Conservation (phyloP, 2,888 invertebrate species). For the Pollenia angustigena region DNA sequence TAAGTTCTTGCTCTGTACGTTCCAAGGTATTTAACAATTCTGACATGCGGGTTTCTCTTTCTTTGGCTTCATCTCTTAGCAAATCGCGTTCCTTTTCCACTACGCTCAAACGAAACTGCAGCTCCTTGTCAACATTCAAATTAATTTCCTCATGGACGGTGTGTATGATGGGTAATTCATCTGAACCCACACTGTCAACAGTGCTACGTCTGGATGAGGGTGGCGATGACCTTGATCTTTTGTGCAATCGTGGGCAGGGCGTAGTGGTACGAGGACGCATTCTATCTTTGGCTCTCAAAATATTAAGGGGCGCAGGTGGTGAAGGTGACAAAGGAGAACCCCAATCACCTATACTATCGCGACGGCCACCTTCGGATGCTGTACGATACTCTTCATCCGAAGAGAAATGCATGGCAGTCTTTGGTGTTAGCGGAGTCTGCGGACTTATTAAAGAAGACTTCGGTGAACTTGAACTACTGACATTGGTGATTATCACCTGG, state of each 20-base stretch:
- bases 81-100: constrained; percentile 90
- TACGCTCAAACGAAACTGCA: constrained; percentile 88
- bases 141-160: constrained; percentile 81
- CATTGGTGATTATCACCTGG: constrained; percentile 70
- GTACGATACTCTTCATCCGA: constrained; percentile 95
- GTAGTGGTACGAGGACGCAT: constrained; percentile 85
- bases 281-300: constrained; percentile 86
- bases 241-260: constrained; percentile 85
- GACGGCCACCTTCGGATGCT: constrained; percentile 92
- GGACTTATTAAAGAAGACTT: constrained; percentile 71
- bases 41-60: constrained; percentile 90
- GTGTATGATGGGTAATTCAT: constrained; percentile 84
- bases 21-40: constrained; percentile 91
- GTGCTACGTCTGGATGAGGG: constrained; percentile 87
- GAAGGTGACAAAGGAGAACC: constrained; percentile 89
- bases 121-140: constrained; percentile 85
- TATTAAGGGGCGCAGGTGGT: constrained; percentile 87
- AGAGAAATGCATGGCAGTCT: constrained; percentile 88
- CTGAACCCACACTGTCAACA: constrained; percentile 87
- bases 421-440: constrained; percentile 71
- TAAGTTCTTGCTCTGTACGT: constrained; percentile 90
- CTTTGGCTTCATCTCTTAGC: constrained; percentile 89
- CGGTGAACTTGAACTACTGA: constrained; percentile 64
- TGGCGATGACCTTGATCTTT: constrained; percentile 87
- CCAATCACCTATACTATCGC: constrained; percentile 93